Evolutionary conservation across 2,888 invertebrate species (phyloP).

Genomic region (Melitaea athalia): DNA sequence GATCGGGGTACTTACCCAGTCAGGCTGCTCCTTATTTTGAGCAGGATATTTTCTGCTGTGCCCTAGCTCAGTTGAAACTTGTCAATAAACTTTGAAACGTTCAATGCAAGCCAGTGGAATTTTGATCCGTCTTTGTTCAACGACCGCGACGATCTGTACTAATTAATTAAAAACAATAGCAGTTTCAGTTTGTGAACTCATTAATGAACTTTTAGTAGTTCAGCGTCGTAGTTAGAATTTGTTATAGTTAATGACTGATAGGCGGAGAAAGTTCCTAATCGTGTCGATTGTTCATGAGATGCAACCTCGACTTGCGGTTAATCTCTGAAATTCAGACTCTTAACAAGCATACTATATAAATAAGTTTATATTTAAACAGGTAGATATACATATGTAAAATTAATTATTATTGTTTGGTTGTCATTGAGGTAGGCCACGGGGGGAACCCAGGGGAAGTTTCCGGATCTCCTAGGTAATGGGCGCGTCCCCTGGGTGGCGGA

Average conservation of each 20-base stretch:
- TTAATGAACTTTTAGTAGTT: conserved; percentile 67
- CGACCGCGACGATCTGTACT: not conserved
- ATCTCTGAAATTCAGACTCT: not conserved
- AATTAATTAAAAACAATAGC: conserved; percentile 2
- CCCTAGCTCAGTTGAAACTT: no score
- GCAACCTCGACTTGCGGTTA: conserved; percentile 14
- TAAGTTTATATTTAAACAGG: not conserved
- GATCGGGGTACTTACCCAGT: no score
- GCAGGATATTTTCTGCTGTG: no score
- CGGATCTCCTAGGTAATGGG: no score
- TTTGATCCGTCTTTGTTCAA: not conserved
- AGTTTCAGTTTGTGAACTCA: conserved; percentile 61
- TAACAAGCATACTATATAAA: not conserved
- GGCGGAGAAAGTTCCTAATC: conserved; percentile 13
- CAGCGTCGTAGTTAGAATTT: conserved; percentile 8
- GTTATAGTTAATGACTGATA: conserved; percentile 10
- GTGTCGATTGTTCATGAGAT: conserved; percentile 3
- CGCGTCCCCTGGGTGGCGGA: no score
- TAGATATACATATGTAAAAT: no score
- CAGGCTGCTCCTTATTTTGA: no score
- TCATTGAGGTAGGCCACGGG: no score
- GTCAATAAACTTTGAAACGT: no score
- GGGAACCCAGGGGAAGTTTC: no score
- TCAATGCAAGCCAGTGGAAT: no score
- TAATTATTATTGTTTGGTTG: no score